Evolutionary conservation across 2,113 vertebrate species (phyloP).

Genomic region (Charina bottae): DNA sequence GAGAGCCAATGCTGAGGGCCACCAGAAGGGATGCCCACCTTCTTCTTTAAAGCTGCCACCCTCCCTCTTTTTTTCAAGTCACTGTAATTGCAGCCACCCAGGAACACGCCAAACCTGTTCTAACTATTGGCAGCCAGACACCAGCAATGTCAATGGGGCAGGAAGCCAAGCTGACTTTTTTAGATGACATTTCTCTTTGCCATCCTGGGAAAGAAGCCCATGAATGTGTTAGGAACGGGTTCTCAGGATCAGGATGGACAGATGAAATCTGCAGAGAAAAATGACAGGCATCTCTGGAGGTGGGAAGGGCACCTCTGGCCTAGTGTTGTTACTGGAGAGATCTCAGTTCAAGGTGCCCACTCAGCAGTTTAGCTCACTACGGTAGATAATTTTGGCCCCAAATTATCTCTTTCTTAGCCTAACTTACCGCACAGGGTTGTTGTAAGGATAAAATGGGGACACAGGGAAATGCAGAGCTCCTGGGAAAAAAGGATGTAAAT

Average conservation of each 20-base stretch:
- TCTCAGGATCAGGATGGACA: neutral
- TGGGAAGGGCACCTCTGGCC: neutral
- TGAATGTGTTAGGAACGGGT: neutral
- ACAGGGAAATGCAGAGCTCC: neutral
- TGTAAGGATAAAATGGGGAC: neutral
- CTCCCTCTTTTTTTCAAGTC: neutral
- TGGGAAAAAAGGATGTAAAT: neutral
- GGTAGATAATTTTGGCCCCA: neutral
- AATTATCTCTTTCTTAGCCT: neutral
- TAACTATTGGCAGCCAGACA: neutral
- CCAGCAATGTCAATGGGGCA: neutral
- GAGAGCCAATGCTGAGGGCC: neutral
- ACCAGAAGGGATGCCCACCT: neutral
- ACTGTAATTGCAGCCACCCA: neutral
- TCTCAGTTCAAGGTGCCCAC: neutral
- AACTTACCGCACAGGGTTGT: neutral
- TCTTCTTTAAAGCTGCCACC: neutral
- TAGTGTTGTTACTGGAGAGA: neutral
- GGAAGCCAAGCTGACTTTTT: neutral
- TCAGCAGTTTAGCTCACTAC: neutral
- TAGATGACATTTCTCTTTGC: neutral
- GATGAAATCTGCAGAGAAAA: neutral
- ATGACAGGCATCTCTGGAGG: neutral
- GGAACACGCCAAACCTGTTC: neutral
- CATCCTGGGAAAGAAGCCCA: neutral